Evolutionary conservation across 2,113 vertebrate genomes (phyloP).

Genomic region (Corvus moneduloides): DNA sequence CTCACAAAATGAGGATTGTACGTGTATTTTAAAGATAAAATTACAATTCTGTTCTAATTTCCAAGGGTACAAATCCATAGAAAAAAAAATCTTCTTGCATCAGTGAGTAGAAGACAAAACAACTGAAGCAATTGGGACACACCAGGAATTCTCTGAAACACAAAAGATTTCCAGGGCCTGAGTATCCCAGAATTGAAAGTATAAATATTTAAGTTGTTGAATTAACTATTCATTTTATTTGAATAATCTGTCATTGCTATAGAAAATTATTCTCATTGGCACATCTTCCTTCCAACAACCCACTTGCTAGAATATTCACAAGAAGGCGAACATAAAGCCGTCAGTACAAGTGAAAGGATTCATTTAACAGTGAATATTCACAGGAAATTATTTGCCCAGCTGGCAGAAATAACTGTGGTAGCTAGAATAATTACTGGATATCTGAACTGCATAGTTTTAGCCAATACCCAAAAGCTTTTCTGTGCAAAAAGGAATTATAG

Average conservation of each 20-base stretch:
- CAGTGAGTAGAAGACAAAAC: neutral
- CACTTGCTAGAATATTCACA: neutral
- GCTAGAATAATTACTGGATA: neutral
- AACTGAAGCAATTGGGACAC: neutral
- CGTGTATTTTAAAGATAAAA: neutral
- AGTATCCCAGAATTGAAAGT: neutral
- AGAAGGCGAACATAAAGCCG: neutral
- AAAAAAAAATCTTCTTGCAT: neutral
- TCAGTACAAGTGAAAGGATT: neutral
- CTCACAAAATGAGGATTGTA: neutral
- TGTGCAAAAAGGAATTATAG: neutral
- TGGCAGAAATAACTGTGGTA: neutral
- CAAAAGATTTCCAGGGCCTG: neutral
- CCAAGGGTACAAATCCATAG: neutral
- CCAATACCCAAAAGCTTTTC: neutral
- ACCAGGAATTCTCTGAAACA: neutral
- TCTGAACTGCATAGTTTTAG: neutral
- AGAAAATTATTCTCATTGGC: constrained; percentile 21
- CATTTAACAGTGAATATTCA: neutral
- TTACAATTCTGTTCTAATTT: neutral
- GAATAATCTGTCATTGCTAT: constrained; percentile 19
- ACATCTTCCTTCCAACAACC: neutral
- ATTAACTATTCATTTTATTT: constrained; percentile 50
- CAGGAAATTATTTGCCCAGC: neutral
- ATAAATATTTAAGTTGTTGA: constrained; percentile 48